Evolutionary conservation across 2,888 invertebrate genomes (phyloP).

Genomic region (Rhagonycha fulva): DNA sequence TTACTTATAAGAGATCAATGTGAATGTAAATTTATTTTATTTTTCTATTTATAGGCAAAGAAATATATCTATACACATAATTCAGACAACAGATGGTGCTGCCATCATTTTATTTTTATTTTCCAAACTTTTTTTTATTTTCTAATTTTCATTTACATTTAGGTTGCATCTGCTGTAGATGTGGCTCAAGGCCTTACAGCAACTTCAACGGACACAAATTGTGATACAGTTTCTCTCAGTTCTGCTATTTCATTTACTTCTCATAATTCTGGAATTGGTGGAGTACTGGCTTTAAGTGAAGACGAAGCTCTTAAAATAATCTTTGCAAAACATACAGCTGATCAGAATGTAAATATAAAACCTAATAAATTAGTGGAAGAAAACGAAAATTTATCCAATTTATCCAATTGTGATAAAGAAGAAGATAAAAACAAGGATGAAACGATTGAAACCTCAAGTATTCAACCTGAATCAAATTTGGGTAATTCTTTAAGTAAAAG

Average conservation of each 20-base stretch:
- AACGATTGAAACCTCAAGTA: conserved; percentile 35
- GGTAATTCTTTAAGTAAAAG: conserved; percentile 70
- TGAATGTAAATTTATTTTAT: no score
- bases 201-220: conserved; percentile 40
- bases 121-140: no score
- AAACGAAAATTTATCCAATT: background rate
- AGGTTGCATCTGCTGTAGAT: conserved; percentile 76
- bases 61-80: no score
- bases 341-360: conserved; percentile 14
- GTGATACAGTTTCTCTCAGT: conserved; percentile 50
- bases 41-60: no score
- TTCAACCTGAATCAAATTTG: conserved; percentile 44
- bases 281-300: conserved; percentile 64
- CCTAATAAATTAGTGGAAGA: conserved; percentile 4
- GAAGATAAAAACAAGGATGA: conserved; percentile 20
- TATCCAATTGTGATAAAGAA: conserved; percentile 4
- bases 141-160: background rate
- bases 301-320: conserved; percentile 76
- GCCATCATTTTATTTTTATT: no score
- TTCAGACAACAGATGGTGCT: no score
- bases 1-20: no score
- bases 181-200: conserved; percentile 64
- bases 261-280: conserved; percentile 57
- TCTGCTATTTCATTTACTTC: conserved; percentile 54
- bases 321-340: conserved; percentile 57